These are phyloP conservation scores for Pyrgus malvae DNA, from an alignment of 2,888 invertebrate genomes.

Conservation along the genomic window DNA sequence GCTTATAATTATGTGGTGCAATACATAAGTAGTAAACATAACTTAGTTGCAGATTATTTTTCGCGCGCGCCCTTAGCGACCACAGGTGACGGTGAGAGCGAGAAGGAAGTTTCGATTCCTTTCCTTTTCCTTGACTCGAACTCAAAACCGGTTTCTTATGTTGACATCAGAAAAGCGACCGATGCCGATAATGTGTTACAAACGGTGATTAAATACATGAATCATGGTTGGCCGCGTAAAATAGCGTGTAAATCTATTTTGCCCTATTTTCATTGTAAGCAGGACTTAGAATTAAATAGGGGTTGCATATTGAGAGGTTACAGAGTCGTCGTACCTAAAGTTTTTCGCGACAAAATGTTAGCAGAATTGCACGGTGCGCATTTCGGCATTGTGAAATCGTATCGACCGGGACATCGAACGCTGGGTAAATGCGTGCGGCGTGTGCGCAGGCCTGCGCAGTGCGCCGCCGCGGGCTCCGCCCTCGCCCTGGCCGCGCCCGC, in stretches of 20 bases:
- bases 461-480: conserved; percentile 22
- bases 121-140: neutral
- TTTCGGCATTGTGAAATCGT: conserved; percentile 31
- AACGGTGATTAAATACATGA: too few relatives aligned
- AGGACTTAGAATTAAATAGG: too few relatives aligned
- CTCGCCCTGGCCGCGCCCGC: conserved; percentile 28
- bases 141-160: too few relatives aligned
- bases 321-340: too few relatives aligned
- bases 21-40: conserved; percentile 23
- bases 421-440: conserved; percentile 24
- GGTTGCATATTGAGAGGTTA: too few relatives aligned
- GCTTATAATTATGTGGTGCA: conserved; percentile 26
- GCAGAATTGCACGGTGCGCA: conserved; percentile 28
- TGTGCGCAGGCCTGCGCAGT: conserved; percentile 19
- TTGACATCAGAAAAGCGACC: too few relatives aligned
- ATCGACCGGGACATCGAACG: conserved; percentile 32
- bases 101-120: conserved; percentile 15
- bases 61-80: conserved; percentile 25
- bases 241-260: too few relatives aligned
- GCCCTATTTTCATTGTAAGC: too few relatives aligned
- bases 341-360: conserved; percentile 28
- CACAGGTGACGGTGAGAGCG: neutral
- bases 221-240: too few relatives aligned
- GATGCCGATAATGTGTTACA: too few relatives aligned
- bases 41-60: conserved; percentile 31